Evolutionary conservation across 2,888 invertebrate species (phyloP), one percentile per base, ranked within the genome.

Genomic region (Amphimallon solstitiale): DNA sequence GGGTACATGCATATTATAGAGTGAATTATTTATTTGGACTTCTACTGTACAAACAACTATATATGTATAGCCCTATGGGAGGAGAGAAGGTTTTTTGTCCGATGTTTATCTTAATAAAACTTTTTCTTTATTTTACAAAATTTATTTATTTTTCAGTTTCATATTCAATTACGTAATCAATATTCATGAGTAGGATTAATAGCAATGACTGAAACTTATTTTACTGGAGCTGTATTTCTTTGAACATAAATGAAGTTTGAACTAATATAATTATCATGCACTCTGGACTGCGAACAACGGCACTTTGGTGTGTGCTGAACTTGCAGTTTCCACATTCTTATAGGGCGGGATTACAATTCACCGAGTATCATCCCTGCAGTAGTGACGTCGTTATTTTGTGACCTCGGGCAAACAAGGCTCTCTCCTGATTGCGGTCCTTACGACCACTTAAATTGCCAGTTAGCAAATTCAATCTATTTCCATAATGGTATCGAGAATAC

Each of bases 391-490:
- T 56, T 56, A 56, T 40, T 40, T 56, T 56, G 56, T 56, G 56
- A 56, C 56, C 40, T 43, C 56, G 14, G 56, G 56, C 43, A 4
- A 43, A 9, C 56, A 7, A 12, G 43, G 56, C 23, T 23, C 43
- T 56, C 43, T 40, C 15, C 43, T 56, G 56, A 56, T 56, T 56
- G 15, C 56, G 15, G 14, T 40, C 15, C 21, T 4, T 43, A 40
- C 43, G 40, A 23, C 21, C 56, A 15, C 29, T 10, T 14, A 56
- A 56, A 56, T 56, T 56, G 43, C 40, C 56, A 56, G 56, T 56
- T 56, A 56, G 40, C 56, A 56, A 56, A 56, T 56, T 56, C 40
- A 43, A 56, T 56, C 56, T 56, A 43, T 56, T 56, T 56, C 56
- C 15, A 56, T 56, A 56, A 56, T 56, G 56, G 23, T 23, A 56